Evolutionary conservation across 2,888 invertebrate species (phyloP), one percentile per base, ranked within the genome.

Genomic region (Abscondita cerata): DNA sequence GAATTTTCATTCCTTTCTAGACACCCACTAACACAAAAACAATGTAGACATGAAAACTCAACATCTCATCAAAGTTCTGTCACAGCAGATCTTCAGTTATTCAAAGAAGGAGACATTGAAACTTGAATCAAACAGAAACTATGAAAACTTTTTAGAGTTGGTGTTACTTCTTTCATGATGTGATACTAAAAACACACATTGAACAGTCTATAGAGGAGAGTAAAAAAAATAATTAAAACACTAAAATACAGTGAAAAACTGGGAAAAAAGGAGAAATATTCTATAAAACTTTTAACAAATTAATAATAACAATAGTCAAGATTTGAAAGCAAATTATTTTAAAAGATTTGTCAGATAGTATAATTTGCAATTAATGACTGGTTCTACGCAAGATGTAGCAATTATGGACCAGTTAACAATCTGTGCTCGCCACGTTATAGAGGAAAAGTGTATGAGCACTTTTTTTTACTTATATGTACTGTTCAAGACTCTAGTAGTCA

Each of bases 31-130:
- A 9, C 48, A 48, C 13, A 25, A 31, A 25, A 31, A 48, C 15
- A 48, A 48, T 6, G 40, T 40, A 3, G 40, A 40, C 40, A 40
- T 15, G 31, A 48, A 48, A 25, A 31, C 31, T 48, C 48, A 25
- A 25, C 13, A 25, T 31, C 25, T n/a, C 31, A 25, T 12, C 12
- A 48, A 25, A 20, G 13, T 25, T 11, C 48, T 11, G 48, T 31
- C 25, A 48, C n/a, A 15, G 40, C 40, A 40, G 40, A 11, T 25
- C 19, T n/a, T n/a, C n/a, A n/a, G n/a, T n/a, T n/a, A n/a, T n/a
- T n/a, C n/a, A n/a, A n/a, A n/a, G n/a, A n/a, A n/a, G n/a, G n/a
- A n/a, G n/a, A n/a, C n/a, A n/a, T n/a, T n/a, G n/a, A n/a, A n/a
- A n/a, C n/a, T n/a, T n/a, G n/a, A 11, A 6, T 9, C 18, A 15